Evolutionary conservation across 2,888 invertebrate species (phyloP), one percentile per base, ranked within the genome.

Genomic region (Sarcophaga variegata): DNA sequence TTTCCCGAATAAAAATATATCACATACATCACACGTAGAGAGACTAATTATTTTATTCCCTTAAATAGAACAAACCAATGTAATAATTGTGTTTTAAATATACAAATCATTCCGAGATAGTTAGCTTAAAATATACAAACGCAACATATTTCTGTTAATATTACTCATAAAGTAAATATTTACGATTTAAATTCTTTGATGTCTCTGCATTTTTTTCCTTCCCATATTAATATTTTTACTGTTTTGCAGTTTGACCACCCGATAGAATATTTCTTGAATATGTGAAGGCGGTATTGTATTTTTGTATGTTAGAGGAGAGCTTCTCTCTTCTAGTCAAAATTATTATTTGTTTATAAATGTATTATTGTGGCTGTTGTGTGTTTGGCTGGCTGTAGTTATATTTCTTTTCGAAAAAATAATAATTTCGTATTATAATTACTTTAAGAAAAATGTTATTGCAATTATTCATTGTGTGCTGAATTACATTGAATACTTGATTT

Each of bases 371-470:
- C 22, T 62, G 2, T 25, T 64, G 22, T 80, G 37, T 60, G 17
- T 69, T 54, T 47, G 14, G 11, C 11, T 49, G 49, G 49, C 49
- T 49, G 17, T 14, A 77, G 20, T 67, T 66, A 22, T 27, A 20
- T 80, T 75, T 37, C 10, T 69, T 62, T 60, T 49, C n/a, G 14
- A 45, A 64, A 72, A 85, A 74, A 66, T 37, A 62, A 72, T 64
- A 82, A 25, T 70, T 76, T 82, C 60, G 14, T 66, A 83, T 72
- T 66, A 70, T 86, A 83, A 86, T 86, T 87, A 87, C 78, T 87
- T 84, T 66, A 81, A 87, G 71, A 77, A 62, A 62, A 75, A 76
- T 81, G 66, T 75, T 66, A 47, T 71, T 81, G 59, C 72, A 77
- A 77, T 80, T 83, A 86, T 83, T 80, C 67, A 60, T 80, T 72